A percentile compares a stretch with the other conserved stretches of the same genome.
Conservation (phyloP, 1,140 invertebrate species). For the Aradophagus sp. region DNA sequence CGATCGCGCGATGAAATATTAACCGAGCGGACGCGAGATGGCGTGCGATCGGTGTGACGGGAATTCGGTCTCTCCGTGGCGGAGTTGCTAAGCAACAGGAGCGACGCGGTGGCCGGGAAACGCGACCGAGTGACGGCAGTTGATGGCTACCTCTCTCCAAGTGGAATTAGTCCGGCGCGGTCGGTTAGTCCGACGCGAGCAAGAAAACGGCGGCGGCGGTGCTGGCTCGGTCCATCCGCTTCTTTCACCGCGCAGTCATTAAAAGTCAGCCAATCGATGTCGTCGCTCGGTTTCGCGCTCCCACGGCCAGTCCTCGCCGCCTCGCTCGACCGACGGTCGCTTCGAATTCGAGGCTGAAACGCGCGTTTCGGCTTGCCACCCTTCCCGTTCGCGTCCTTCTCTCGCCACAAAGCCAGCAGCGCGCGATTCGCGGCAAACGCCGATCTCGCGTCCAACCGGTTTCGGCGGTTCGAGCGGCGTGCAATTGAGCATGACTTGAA, state of each 20-base stretch:
- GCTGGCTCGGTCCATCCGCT: not conserved
- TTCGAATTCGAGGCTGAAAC: too few species aligned
- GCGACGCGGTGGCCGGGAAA: constrained; percentile 55
- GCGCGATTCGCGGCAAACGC: constrained; percentile 18
- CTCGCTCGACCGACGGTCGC: too few species aligned
- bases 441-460: constrained; percentile 28
- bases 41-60: constrained; percentile 27
- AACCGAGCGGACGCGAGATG: too few species aligned
- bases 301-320: too few species aligned
- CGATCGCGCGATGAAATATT: too few species aligned
- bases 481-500: constrained; percentile 40
- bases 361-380: too few species aligned
- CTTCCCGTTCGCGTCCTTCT: not conserved
- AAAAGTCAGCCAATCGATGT: too few species aligned
- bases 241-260: not conserved
- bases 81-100: constrained; percentile 59
- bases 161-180: constrained; percentile 57
- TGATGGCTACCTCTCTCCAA: constrained; percentile 53
- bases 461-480: constrained; percentile 15
- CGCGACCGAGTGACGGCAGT: constrained; percentile 39
- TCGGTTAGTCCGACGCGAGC: constrained; percentile 51
- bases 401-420: constrained; percentile 4
- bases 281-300: too few species aligned
- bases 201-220: constrained; percentile 25
- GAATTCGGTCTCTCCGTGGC: constrained; percentile 24